Percentiles rank a stretch among this genome's conserved stretches.
phyloP scores from a whole-genome alignment of 2,113 vertebrate genomes.

The Coturnix japonica region DNA sequence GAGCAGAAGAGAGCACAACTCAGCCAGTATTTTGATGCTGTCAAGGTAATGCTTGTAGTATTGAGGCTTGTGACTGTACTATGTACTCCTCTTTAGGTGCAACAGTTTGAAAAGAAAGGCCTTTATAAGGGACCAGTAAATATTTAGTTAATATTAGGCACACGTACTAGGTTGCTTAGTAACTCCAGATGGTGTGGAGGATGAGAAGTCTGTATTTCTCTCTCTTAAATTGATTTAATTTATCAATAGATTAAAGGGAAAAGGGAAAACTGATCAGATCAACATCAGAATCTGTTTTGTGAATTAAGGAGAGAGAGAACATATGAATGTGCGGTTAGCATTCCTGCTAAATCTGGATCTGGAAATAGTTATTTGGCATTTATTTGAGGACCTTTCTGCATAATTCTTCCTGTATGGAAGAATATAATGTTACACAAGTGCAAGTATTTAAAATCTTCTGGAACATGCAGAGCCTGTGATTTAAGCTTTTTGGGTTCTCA shows the following conservation, averaged over 20 bases:
- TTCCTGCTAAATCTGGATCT: not conserved
- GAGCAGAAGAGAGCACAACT: slow-evolving; percentile 96
- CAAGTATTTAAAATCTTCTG: not conserved
- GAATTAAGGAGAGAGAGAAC: not conserved
- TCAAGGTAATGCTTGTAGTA: slow-evolving; percentile 83
- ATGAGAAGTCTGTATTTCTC: not conserved
- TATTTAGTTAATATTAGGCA: not conserved
- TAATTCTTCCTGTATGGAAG: not conserved
- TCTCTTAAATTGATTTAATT: not conserved
- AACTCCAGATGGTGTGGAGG: not conserved
- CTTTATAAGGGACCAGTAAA: not conserved
- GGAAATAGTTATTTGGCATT: not conserved
- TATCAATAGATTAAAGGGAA: not conserved
- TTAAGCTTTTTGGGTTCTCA: not conserved
- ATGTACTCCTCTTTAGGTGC: not conserved
- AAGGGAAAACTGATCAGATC: not conserved
- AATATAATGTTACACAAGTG: not conserved
- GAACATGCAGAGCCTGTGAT: not conserved
- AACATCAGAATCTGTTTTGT: not conserved
- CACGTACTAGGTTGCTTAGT: accelerated
- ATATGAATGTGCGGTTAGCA: not conserved
- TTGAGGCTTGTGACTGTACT: not conserved
- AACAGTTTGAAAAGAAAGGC: not conserved
- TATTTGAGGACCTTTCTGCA: not conserved
- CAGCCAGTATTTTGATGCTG: slow-evolving; percentile 96